phyloP scores from a whole-genome alignment of 2,113 vertebrate species.

The Hylia prasina region DNA sequence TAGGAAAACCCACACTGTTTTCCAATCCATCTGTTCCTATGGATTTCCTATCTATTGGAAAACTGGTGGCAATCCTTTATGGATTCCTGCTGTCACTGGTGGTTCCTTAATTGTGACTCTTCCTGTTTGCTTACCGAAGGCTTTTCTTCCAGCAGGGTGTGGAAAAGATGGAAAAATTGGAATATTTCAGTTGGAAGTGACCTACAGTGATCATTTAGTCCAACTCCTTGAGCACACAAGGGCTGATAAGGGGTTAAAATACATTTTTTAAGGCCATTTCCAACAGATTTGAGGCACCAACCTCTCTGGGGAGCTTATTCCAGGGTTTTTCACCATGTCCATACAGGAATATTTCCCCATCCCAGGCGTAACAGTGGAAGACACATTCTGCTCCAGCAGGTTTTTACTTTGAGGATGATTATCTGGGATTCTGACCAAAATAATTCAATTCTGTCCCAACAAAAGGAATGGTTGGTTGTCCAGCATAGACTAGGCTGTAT shows the following conservation, averaged over 20 bases:
- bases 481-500: not conserved
- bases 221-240: not conserved
- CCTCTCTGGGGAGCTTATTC: not conserved
- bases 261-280: fast-evolving
- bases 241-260: not conserved
- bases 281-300: not conserved
- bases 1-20: not conserved
- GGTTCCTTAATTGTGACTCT: not conserved
- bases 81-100: not conserved
- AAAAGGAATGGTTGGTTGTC: not conserved
- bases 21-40: not conserved
- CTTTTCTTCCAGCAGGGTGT: not conserved
- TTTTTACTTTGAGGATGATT: not conserved
- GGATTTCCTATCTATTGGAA: not conserved
- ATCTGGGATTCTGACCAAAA: not conserved
- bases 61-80: not conserved
- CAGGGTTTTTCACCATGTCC: not conserved
- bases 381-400: not conserved
- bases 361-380: too few species aligned
- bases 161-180: not conserved
- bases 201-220: fast-evolving
- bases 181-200: not conserved
- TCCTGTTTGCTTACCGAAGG: not conserved
- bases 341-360: not conserved
- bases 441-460: too few species aligned